phyloP scores from a whole-genome alignment of 2,888 invertebrate species.

The Homarus gammarus region DNA sequence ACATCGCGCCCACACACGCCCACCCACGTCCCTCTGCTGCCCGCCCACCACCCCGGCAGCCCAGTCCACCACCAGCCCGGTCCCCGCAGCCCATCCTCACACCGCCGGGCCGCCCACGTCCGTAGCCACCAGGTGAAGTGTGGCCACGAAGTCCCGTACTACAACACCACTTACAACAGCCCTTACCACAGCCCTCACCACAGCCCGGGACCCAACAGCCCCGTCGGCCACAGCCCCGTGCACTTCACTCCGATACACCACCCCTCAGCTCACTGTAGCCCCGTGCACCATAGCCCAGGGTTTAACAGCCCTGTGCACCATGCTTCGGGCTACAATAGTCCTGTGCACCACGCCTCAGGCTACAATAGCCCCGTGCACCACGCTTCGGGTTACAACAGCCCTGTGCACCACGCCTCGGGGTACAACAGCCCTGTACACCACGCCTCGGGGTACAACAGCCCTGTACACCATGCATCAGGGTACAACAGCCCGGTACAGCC shows the following conservation, averaged over 20 bases:
- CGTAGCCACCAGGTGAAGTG: conserved; percentile 58
- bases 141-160: conserved; percentile 22
- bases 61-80: conserved; percentile 66
- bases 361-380: conserved; percentile 49
- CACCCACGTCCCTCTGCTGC: conserved; percentile 53
- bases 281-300: conserved; percentile 22
- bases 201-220: conserved; percentile 57
- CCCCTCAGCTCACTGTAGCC: conserved; percentile 22
- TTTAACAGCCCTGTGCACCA: conserved; percentile 44
- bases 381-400: conserved; percentile 38
- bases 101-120: conserved; percentile 48
- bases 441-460: conserved; percentile 45
- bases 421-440: conserved; percentile 53
- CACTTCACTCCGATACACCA: conserved; percentile 54
- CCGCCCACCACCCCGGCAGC: conserved; percentile 38
- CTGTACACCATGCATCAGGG: conserved; percentile 23
- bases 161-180: conserved; percentile 38
- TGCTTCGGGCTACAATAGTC: conserved; percentile 37
- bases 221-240: conserved; percentile 45
- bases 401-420: conserved; percentile 31
- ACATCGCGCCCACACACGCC: conserved; percentile 63
- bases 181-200: conserved; percentile 49
- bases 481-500: conserved; percentile 46
- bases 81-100: conserved; percentile 36
- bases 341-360: conserved; percentile 18